Evolutionary conservation across 2,888 invertebrate genomes (phyloP).

Genomic region (Epinotia ramella): DNA sequence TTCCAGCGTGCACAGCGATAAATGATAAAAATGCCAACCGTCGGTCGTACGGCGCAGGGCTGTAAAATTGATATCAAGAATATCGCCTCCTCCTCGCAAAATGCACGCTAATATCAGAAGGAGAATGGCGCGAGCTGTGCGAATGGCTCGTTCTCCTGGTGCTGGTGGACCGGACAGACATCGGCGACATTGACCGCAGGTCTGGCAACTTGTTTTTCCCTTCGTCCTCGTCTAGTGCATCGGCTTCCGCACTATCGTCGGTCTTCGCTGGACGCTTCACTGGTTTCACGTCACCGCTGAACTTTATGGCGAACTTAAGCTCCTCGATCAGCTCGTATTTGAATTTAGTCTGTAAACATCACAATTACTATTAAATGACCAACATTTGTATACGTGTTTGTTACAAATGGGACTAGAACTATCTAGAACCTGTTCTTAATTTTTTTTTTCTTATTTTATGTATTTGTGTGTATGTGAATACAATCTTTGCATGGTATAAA

Average conservation of each 20-base stretch:
- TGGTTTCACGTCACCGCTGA: slow-evolving; percentile 87
- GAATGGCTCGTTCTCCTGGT: slow-evolving; percentile 71
- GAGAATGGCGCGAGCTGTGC: slow-evolving; percentile 73
- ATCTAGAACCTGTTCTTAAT: too few relatives aligned
- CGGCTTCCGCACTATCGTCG: slow-evolving; percentile 67
- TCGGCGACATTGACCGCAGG: slow-evolving; percentile 65
- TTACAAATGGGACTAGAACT: too few relatives aligned
- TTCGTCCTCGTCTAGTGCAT: slow-evolving; percentile 65
- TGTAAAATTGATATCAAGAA: slow-evolving; percentile 39
- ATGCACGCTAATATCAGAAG: slow-evolving; percentile 70
- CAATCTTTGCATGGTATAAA: too few relatives aligned
- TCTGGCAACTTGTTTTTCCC: slow-evolving; percentile 73
- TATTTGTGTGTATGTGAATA: too few relatives aligned
- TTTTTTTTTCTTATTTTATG: too few relatives aligned
- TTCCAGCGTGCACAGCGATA: too few relatives aligned
- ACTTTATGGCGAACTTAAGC: slow-evolving; percentile 87
- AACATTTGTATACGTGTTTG: too few relatives aligned
- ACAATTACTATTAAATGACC: too few relatives aligned
- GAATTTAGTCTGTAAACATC: slow-evolving; percentile 80
- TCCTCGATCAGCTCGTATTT: slow-evolving; percentile 86
- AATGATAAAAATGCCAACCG: too few relatives aligned
- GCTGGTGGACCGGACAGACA: slow-evolving; percentile 66
- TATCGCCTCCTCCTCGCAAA: slow-evolving; percentile 73
- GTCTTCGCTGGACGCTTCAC: slow-evolving; percentile 74
- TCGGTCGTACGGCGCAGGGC: too few relatives aligned